These are phyloP conservation scores for Muscicapa adusta DNA, from an alignment of 2,113 vertebrate genomes.

Conservation along the genomic window DNA sequence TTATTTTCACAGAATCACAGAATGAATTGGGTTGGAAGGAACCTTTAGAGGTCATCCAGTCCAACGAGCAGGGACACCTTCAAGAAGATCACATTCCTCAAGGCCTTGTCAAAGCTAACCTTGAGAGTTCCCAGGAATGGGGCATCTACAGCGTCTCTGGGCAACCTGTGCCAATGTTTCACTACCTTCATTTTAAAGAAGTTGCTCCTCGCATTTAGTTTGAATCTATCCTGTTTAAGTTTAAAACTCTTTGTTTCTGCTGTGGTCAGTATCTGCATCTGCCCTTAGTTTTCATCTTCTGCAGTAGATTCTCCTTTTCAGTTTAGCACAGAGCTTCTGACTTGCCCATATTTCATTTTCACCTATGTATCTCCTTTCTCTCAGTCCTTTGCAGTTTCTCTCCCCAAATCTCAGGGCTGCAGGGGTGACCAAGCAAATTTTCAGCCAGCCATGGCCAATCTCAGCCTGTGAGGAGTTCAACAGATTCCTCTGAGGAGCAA, in stretches of 20 bases:
- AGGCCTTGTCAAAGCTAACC: not conserved
- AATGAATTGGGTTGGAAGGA: not conserved
- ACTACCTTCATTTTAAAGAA: not conserved
- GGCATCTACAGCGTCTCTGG: not conserved
- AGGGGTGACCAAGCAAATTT: not conserved
- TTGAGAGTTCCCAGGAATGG: not conserved
- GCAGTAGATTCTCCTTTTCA: fast-evolving
- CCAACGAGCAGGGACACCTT: not conserved
- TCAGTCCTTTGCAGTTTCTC: not conserved
- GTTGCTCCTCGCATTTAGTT: not conserved
- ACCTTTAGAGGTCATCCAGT: not conserved
- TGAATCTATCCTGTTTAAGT: not conserved
- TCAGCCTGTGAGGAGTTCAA: not conserved
- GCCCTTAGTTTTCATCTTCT: not conserved
- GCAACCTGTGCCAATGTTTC: not conserved
- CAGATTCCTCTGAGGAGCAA: not conserved
- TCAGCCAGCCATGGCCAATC: not conserved
- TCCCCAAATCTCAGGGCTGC: not conserved
- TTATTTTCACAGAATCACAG: not conserved
- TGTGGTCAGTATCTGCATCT: not conserved
- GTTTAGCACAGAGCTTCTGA: not conserved
- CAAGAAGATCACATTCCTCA: not conserved
- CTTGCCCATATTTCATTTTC: not conserved
- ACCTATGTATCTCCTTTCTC: not conserved
- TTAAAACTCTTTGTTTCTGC: not conserved